Evolutionary conservation across 2,888 invertebrate genomes (phyloP), one percentile per base, ranked within the genome.

Genomic region (Dysmachus trigonus): DNA sequence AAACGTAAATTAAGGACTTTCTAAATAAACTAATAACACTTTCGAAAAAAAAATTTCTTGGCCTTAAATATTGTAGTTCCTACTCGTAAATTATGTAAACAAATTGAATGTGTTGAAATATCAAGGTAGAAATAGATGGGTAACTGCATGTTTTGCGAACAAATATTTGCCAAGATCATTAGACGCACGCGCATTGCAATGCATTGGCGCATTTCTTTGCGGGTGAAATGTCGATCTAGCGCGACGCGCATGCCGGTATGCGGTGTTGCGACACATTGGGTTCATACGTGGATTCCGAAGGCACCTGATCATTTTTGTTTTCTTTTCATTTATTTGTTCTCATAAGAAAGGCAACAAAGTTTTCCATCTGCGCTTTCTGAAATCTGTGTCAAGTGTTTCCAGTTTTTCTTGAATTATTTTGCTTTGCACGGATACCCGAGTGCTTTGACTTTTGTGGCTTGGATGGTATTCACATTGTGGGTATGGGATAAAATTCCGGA

Each of bases 321-420:
- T 15, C 38, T 47, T 38, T 41, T 77, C 30, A 47, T 27, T 77
- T 77, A 77, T 10, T 77, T 47, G 22, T 51, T 77, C 77, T 47
- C 77, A 77, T 77, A 47, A 30, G 47, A 77, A 47, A 77, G 15
- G 51, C 77, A 77, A 47, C 62, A 27, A 27, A 22, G 62, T 77
- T 77, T 77, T 77, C 30, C 77, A 47, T 22, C 47, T 47, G 47
- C 27, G 41, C 47, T 77, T 77, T 47, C 41, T 77, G 30, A 77
- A 77, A 77, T 77, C 77, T 51, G 77, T 77, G 77, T 77, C 77
- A 77, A 77, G 77, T 77, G 77, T 77, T 77, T 77, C 77, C 77
- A 77, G 77, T 77, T 77, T 77, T 77, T 77, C 77, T 77, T 77
- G 41, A 77, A 77, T 77, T 47, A 77, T 77, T 47, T 76, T 38